Evolutionary conservation across 2,888 invertebrate genomes (phyloP), one percentile per base, ranked within the genome.

Genomic region (Acanthococcus lagerstroemiae): DNA sequence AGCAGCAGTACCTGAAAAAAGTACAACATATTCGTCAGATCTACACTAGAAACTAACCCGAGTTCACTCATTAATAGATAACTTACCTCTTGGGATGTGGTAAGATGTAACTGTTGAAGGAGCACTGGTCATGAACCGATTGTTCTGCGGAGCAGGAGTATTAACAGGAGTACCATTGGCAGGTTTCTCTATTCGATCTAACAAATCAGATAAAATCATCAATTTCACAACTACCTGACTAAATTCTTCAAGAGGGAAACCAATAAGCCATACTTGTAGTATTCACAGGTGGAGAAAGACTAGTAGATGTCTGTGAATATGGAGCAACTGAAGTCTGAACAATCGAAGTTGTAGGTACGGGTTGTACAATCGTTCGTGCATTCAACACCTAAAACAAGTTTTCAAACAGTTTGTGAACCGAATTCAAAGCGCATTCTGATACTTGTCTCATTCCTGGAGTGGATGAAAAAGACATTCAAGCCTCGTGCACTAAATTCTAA

Each of bases 41-140:
- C 17, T 48, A 17, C 1, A 9, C 21, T 21, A 9, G 24, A 21
- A 25, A 54, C 15, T 21, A 54, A 12, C 9, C 9, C 1, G 24
- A 30, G 15, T 17, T 52, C 5, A 57, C 3, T 12, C 9, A 22
- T 30, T 0, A 24, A n/a, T 52, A 22, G 6, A 26, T 15, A n/a
- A 6, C 24, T 52, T 22, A 63, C 63, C 63, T 63, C 52, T 63
- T 21, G 63, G 63, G n/a, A 63, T 63, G 54, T 63, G 63, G 19
- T 54, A 63, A 7, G 63, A 22, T 37, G 63, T 54, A 24, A 63
- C 54, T 37, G 26, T 52, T 3, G 44, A 22, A 21, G 63, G 30
- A 44, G 63, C 37, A 27, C 22, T 22, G 5, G 63, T 21, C 24
- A 63, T 44, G 25, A 63, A 63, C 26, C 63, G 63, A 63, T 37